Evolutionary conservation across 2,797 vertebrate species (phyloP).

Genomic region (Spinibarbus caldwelli): DNA sequence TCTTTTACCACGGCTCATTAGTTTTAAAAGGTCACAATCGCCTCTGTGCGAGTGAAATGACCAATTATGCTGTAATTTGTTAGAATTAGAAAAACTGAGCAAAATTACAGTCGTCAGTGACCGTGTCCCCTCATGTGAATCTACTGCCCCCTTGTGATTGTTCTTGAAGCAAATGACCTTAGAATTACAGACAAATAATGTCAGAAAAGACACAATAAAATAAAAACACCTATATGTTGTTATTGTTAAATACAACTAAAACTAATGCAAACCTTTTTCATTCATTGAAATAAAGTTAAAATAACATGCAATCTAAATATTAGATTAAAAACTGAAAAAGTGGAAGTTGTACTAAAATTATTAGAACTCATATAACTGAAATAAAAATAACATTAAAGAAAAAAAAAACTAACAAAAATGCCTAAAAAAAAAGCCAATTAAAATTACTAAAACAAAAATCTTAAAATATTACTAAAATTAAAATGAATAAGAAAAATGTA

Average conservation of each 20-base stretch:
- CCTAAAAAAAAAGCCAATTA: neutral
- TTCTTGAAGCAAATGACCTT: neutral
- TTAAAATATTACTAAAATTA: neutral
- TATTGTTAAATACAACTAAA: neutral
- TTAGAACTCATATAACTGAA: neutral
- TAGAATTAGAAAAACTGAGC: constrained; percentile 17
- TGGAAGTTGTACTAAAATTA: neutral
- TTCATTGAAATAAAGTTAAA: neutral
- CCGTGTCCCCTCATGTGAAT: neutral
- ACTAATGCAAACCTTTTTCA: neutral
- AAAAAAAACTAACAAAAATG: neutral
- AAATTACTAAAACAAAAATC: neutral
- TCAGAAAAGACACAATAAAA: neutral
- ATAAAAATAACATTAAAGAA: neutral
- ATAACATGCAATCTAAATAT: neutral
- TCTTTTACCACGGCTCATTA: neutral
- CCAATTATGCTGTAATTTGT: constrained; percentile 26
- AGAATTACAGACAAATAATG: neutral
- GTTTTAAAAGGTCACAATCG: constrained; percentile 27
- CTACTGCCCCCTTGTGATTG: constrained; percentile 28
- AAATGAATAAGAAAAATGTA: neutral
- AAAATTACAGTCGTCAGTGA: neutral
- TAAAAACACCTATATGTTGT: too few relatives aligned
- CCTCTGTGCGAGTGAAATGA: neutral
- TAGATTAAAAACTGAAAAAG: neutral